Evolutionary conservation across 2,113 vertebrate species (phyloP).

Genomic region (Bubo blakistoni): DNA sequence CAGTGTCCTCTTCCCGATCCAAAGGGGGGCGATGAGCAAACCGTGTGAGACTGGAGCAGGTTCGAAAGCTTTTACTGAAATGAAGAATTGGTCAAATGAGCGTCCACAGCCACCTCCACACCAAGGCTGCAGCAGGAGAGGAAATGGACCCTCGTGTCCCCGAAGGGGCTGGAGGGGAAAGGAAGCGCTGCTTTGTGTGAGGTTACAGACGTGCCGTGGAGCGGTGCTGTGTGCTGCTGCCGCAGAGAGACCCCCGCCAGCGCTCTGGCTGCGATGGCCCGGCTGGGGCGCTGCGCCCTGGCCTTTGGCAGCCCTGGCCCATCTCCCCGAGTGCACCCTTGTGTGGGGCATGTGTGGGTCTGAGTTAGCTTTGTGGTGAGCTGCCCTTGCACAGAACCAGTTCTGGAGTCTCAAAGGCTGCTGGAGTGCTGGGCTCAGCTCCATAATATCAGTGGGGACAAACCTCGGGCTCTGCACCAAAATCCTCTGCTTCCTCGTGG

Average conservation of each 20-base stretch:
- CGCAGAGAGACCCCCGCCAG: too few relatives aligned
- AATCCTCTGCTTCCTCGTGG: background rate
- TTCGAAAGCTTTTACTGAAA: background rate
- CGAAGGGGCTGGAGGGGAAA: background rate
- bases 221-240: rapidly evolving
- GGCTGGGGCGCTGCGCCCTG: background rate
- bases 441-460: background rate
- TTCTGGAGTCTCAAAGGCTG: background rate
- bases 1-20: background rate
- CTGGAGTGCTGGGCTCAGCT: background rate
- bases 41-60: background rate
- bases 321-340: background rate
- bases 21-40: background rate
- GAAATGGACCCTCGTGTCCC: rapidly evolving
- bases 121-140: background rate
- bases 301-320: background rate
- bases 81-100: background rate
- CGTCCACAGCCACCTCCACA: background rate
- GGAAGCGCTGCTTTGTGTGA: rapidly evolving
- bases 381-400: background rate
- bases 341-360: rapidly evolving
- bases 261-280: background rate
- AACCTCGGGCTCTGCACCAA: background rate
- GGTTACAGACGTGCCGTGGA: background rate
- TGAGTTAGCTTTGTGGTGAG: background rate